phyloP scores from a whole-genome alignment of 1,140 invertebrate species.

The Meloidogyne hapla region DNA sequence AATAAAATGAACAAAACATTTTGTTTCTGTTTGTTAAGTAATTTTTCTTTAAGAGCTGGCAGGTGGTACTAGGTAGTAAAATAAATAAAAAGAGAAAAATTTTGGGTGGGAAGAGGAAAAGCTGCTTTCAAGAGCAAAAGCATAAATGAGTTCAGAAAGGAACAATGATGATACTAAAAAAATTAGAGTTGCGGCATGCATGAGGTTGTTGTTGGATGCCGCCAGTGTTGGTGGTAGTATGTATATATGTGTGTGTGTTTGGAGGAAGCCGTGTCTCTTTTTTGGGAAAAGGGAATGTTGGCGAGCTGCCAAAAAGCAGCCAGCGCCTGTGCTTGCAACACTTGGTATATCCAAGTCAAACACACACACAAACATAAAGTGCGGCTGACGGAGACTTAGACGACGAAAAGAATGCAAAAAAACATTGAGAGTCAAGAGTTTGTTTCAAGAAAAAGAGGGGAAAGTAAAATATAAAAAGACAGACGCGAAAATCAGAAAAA shows the following conservation, averaged over 20 bases:
- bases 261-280: neutral
- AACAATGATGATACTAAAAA: constrained; percentile 6
- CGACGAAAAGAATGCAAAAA: neutral
- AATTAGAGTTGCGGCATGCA: constrained; percentile 4
- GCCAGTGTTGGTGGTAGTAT: neutral
- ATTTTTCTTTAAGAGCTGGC: neutral
- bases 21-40: neutral
- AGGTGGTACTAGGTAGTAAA: constrained; percentile 5
- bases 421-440: constrained; percentile 2
- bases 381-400: neutral
- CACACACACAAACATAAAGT: neutral
- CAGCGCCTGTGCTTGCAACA: neutral
- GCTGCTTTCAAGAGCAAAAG: neutral
- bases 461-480: neutral
- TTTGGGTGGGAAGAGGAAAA: constrained; percentile 3
- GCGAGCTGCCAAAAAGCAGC: neutral
- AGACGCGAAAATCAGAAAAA: constrained; percentile 5
- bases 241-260: neutral
- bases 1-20: constrained; percentile 1
- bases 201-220: neutral
- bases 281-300: neutral
- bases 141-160: constrained; percentile 1
- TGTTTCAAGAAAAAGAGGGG: neutral
- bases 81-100: neutral
- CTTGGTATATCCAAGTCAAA: constrained; percentile 4